These are phyloP conservation scores for Fulmarus glacialis DNA, from an alignment of 2,113 vertebrate genomes.

Conservation along the genomic window DNA sequence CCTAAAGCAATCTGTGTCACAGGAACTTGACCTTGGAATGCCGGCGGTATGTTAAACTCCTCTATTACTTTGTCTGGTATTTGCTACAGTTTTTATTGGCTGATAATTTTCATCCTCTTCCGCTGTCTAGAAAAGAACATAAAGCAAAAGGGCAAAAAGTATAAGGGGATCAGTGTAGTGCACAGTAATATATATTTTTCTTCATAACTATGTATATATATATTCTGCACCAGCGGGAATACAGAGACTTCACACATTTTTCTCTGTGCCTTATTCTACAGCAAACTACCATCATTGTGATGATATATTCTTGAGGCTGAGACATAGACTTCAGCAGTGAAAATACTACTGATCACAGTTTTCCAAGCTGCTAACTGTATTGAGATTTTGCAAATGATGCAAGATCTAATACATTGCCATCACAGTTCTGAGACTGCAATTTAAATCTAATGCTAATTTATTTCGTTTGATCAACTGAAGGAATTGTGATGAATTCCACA, in stretches of 20 bases:
- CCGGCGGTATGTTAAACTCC: neutral
- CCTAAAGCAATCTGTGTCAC: neutral
- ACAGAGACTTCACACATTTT: neutral
- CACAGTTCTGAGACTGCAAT: neutral
- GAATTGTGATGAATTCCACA: neutral
- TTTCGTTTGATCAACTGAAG: neutral
- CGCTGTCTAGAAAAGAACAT: neutral
- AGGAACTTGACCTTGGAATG: constrained; percentile 16
- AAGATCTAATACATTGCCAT: neutral
- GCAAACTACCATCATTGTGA: neutral
- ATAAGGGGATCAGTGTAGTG: neutral
- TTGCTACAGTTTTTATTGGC: neutral
- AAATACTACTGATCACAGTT: neutral
- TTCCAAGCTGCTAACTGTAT: neutral
- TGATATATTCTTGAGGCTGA: neutral
- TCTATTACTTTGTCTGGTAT: neutral
- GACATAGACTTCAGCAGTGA: neutral
- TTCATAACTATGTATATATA: neutral
- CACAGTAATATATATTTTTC: neutral
- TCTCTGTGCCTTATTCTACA: neutral
- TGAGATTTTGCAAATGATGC: neutral
- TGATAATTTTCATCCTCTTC: constrained; percentile 21
- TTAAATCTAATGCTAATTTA: neutral
- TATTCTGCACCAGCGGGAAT: neutral
- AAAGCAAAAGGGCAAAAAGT: constrained; percentile 10